Base-by-base conservation (phyloP, 1,140 invertebrate genomes). In the Papilio polyxenes region DNA sequence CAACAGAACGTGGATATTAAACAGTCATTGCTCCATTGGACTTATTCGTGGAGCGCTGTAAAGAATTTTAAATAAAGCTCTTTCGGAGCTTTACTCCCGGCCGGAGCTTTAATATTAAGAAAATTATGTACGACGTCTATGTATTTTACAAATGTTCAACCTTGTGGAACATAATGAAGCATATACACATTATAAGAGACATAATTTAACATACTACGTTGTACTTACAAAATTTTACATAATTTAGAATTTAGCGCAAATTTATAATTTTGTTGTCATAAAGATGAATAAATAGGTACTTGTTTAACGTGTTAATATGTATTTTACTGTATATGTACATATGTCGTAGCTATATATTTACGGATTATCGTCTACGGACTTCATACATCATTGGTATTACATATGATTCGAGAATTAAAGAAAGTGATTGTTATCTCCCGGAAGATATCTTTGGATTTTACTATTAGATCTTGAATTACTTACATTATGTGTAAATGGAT, bases 31-130 rank as follows among this genome's bases (percentile, higher is more conserved):
- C 65, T 72, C 31, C 65, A 72, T 72, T 37, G 65, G 65, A 40
- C 31, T 72, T 40, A 31, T 31, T 72, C 65, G 65, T 72, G 31
- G 65, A 72, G 65, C 31, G 31, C 65, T 72, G 65, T 72, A 72
- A 72, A 72, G 65, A 72, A 72, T 72, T 72, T 72, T 72, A 72
- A 72, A 72, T 72, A 72, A 72, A 72, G 65, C 65, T 72, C 65
- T 72, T 31, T 15, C 31, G 31, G 65, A 72, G 65, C 65, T 72
- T 72, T 40, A 72, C 65, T 72, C 65, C 65, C 65, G 31, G 31
- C 11, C 65, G 65, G 65, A 72, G 65, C 31, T 40, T 40, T 40
- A 72, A 72, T 72, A 37, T 72, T 72, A 72, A 72, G 65, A 72
- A 72, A 72, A 72, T 72, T 72, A 72, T 72, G 65, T 72, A 40